Percentiles rank a stretch among this genome's conserved stretches.
phyloP scores from a whole-genome alignment of 2,797 vertebrate genomes.

The Aphelocoma californica region DNA sequence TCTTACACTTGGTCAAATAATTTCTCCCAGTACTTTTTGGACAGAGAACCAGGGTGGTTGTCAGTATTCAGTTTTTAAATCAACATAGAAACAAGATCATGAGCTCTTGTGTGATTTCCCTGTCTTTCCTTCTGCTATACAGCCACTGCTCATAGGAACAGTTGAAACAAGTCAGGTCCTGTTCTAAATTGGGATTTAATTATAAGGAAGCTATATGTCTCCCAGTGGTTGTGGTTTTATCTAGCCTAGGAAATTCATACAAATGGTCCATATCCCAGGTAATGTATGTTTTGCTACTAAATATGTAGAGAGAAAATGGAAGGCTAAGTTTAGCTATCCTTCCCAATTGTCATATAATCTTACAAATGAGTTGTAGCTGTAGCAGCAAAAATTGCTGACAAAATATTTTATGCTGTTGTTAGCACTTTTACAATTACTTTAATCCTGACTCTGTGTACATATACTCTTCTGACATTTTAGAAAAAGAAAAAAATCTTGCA shows the following conservation, averaged over 20 bases:
- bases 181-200: conserved; percentile 57
- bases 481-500: background rate
- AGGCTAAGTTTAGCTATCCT: background rate
- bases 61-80: background rate
- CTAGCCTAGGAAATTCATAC: conserved; percentile 17
- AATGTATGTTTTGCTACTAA: background rate
- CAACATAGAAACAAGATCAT: accelerated
- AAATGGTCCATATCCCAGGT: conserved; percentile 3
- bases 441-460: background rate
- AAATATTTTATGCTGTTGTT: background rate
- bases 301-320: background rate
- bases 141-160: background rate
- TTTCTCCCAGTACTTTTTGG: background rate
- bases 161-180: conserved; percentile 32
- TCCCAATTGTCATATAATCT: background rate
- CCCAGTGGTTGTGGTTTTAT: conserved; percentile 32
- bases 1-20: background rate
- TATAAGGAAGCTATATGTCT: conserved; percentile 41
- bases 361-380: background rate
- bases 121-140: background rate
- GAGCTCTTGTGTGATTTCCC: background rate
- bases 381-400: background rate
- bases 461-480: background rate
- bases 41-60: background rate
- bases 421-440: background rate